phyloP scores from a whole-genome alignment of 2,888 invertebrate species.

The Saturnia japonica region DNA sequence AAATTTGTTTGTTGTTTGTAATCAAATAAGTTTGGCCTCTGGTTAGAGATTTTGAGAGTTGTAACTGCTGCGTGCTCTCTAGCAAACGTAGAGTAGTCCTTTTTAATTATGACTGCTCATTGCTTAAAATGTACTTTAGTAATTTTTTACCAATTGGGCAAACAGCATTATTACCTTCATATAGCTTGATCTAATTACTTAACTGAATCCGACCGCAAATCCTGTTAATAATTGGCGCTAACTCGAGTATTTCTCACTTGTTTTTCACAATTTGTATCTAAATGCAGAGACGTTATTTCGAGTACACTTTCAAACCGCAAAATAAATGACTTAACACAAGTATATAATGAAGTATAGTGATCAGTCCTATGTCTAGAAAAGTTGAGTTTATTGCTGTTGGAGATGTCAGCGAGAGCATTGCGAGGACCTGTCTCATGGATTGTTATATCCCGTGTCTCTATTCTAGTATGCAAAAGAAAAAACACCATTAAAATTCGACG shows the following conservation, averaged over 20 bases:
- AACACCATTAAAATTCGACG: not conserved
- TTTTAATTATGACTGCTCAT: too few species aligned
- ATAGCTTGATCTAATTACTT: not conserved
- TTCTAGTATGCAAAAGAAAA: not conserved
- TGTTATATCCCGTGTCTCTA: not conserved
- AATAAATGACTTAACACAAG: not conserved
- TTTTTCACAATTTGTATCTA: not conserved
- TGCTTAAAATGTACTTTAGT: too few species aligned
- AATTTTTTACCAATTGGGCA: not conserved
- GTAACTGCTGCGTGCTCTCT: too few species aligned
- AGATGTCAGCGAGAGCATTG: not conserved
- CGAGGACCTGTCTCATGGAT: not conserved
- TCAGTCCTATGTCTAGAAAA: not conserved
- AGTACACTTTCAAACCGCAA: not conserved
- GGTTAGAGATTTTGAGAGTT: too few species aligned
- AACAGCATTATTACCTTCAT: not conserved
- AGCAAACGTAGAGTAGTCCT: too few species aligned
- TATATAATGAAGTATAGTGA: not conserved
- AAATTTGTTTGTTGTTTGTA: too few species aligned
- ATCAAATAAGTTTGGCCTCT: too few species aligned
- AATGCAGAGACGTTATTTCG: not conserved
- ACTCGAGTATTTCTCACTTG: too few species aligned
- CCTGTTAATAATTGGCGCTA: too few species aligned
- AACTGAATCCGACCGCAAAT: not conserved
- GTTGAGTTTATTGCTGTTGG: not conserved